Conservation (phyloP, 1,140 invertebrate genomes). For the Drosophila suzukii region DNA sequence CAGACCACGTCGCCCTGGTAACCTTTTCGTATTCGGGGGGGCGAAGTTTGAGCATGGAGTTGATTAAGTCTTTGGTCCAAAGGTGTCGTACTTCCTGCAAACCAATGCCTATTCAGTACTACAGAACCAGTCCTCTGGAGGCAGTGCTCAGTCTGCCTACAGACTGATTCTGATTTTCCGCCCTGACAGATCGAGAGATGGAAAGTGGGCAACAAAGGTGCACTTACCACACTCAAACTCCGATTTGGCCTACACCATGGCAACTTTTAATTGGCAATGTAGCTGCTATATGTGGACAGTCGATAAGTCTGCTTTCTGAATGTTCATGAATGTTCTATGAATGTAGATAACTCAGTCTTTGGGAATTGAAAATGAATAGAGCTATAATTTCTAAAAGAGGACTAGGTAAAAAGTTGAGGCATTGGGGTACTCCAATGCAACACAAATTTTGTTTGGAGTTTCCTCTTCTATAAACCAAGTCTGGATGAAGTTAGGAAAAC, state of each 20-base stretch:
- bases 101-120: conserved; percentile 3
- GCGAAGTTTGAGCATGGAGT: conserved; percentile 8
- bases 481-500: too few species aligned
- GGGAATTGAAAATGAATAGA: background rate
- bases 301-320: conserved; percentile 12
- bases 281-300: background rate
- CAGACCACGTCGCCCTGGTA: conserved; percentile 15
- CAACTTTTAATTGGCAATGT: conserved; percentile 46
- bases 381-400: background rate
- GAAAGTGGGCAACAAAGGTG: conserved; percentile 1
- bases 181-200: conserved; percentile 19
- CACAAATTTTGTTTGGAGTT: too few species aligned
- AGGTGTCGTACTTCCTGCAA: conserved; percentile 37
- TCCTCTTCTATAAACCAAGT: too few species aligned
- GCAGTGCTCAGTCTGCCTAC: conserved; percentile 21
- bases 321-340: too few species aligned
- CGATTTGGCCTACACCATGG: conserved; percentile 1
- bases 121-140: conserved; percentile 6
- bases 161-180: conserved; percentile 34
- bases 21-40: background rate
- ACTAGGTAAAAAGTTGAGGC: too few species aligned
- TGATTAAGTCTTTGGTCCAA: conserved; percentile 60
- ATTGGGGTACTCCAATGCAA: too few species aligned
- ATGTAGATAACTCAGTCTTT: conserved; percentile 6
- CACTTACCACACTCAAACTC: conserved; percentile 10